Conservation (phyloP, 2,113 vertebrate genomes). For the Donacobius atricapilla region DNA sequence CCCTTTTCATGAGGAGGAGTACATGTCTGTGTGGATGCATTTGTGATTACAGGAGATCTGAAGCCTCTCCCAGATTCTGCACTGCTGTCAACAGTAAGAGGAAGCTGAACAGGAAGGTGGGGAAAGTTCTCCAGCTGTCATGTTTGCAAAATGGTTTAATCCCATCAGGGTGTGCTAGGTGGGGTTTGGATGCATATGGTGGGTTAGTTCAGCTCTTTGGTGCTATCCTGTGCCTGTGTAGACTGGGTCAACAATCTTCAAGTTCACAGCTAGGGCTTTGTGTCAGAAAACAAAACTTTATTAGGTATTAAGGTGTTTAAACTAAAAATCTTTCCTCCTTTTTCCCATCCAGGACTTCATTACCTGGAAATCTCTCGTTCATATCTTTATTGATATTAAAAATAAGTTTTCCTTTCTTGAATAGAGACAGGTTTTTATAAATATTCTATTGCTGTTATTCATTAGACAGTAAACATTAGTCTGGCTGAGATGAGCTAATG, state of each 20-base stretch:
- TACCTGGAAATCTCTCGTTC: neutral
- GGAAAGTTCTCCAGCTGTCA: neutral
- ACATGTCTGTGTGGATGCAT: neutral
- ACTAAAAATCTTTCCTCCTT: neutral
- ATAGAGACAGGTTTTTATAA: neutral
- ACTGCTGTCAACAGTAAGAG: neutral
- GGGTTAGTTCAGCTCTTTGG: neutral
- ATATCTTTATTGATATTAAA: neutral
- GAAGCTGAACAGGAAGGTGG: neutral
- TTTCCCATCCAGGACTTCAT: neutral
- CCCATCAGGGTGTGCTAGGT: neutral
- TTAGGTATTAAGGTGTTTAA: neutral
- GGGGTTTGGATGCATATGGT: fast-evolving
- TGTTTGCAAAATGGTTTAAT: neutral
- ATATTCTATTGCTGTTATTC: neutral
- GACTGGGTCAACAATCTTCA: neutral
- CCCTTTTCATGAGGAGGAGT: fast-evolving
- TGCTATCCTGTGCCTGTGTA: neutral
- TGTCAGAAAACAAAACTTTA: neutral
- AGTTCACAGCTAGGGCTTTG: neutral
- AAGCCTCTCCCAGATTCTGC: neutral
- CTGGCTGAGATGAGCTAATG: neutral
- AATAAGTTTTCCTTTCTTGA: neutral
- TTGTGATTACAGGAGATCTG: neutral
- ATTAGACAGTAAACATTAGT: neutral